Base-by-base conservation (phyloP, 2,113 vertebrate species). In the Myotis brandtii region DNA sequence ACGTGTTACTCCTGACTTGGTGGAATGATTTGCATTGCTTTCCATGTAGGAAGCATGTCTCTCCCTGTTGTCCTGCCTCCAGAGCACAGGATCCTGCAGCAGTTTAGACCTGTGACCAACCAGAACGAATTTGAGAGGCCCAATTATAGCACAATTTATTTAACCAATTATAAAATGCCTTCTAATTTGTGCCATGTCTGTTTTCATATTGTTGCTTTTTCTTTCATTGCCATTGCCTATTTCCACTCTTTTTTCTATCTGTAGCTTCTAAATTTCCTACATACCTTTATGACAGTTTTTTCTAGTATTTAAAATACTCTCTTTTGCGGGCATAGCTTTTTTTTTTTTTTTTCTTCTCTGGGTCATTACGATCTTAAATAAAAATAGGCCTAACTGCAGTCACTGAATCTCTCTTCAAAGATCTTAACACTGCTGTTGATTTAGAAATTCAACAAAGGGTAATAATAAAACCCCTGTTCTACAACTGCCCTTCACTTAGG, bases 391-490 rank as follows among this genome's bases (percentile, higher is more conserved):
- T 75, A 69, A 69, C 46, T 93, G 21, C 66, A 70, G 16, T 96
- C 32, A 37, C 43, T 70, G 48, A 43, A 59, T 72, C 16, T 43
- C 56, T 85, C 48, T 86, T 7, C 40, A 62, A 70, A 89, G 17
- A 73, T 96, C 85, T 66, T 95, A 76, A 52, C 77, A 59, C 80
- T 84, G 56, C 32, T 62, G 3, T 89, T 96, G 89, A 76, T 84
- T 95, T 93, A 92, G 64, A 92, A 93, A 85, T 43, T 86, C 50
- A 83, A 82, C 69, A 93, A 91, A 89, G 70, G 67, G 34, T 81
- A 62, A 73, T 80, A 95, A 70, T 87, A 86, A 93, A 64, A 83
- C n/a, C 89, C 62, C 69, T 90, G 37, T 91, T 96, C 86, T 80
- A 17, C 83, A 69, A 77, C 64, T 86, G 89, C 25, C 66, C 91